A percentile compares a stretch with the other conserved stretches of the same genome.
These are phyloP conservation scores for Eristalinus aeneus DNA, from an alignment of 2,888 invertebrate species.

Conservation along the genomic window DNA sequence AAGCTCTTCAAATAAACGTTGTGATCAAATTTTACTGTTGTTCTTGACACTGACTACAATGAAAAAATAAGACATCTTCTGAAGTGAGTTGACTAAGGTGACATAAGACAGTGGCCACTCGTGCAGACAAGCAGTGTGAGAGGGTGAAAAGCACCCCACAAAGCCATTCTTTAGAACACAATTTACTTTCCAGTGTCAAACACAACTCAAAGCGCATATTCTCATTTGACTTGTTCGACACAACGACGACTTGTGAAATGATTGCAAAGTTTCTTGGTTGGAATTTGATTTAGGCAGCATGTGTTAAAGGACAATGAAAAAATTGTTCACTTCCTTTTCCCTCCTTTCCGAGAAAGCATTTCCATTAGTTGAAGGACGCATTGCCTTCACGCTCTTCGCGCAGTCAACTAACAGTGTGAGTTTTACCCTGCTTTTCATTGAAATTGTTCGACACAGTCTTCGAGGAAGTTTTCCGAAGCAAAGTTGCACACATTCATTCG, in stretches of 20 bases:
- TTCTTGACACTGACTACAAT: too few species aligned
- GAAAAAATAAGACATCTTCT: too few species aligned
- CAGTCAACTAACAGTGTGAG: constrained; percentile 10
- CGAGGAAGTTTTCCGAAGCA: constrained; percentile 47
- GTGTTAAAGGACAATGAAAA: background rate
- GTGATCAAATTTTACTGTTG: too few species aligned
- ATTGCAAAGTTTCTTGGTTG: constrained; percentile 37
- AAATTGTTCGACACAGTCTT: constrained; percentile 53
- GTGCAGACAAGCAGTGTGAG: too few species aligned
- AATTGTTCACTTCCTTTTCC: background rate
- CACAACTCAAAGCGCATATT: too few species aligned
- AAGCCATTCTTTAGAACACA: too few species aligned
- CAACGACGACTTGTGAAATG: background rate
- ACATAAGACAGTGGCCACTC: too few species aligned
- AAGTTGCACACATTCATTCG: constrained; percentile 63
- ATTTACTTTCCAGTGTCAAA: too few species aligned
- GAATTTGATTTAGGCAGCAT: constrained; percentile 25
- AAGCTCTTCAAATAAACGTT: too few species aligned
- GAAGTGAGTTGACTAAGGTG: too few species aligned
- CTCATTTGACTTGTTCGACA: background rate
- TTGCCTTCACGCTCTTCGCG: background rate
- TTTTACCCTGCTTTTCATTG: constrained; percentile 36
- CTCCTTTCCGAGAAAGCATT: background rate
- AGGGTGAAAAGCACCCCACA: too few species aligned
- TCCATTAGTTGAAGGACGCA: constrained; percentile 33